Conservation (phyloP, 2,797 vertebrate species). For the Anguilla obscura region DNA sequence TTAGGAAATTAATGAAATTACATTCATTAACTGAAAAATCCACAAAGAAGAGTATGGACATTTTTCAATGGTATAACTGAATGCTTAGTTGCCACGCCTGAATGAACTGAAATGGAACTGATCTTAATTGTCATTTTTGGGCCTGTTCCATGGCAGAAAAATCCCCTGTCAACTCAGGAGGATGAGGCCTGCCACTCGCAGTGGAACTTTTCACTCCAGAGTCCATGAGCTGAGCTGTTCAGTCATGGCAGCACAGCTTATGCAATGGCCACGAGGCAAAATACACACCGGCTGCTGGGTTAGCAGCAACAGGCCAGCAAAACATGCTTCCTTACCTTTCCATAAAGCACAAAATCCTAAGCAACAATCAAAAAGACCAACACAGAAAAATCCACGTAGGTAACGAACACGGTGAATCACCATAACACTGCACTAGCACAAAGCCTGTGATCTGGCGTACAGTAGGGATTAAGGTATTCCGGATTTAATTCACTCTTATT, state of each 20-base stretch:
- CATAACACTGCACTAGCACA: neutral
- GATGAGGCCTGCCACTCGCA: neutral
- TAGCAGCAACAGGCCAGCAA: neutral
- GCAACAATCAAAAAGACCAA: neutral
- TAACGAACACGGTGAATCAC: neutral
- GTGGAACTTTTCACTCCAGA: neutral
- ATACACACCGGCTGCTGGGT: neutral
- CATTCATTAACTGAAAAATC: neutral
- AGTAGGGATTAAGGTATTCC: conserved; percentile 6
- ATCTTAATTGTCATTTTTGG: too few relatives aligned
- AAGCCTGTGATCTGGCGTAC: neutral
- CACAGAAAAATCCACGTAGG: neutral
- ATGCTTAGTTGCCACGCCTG: too few relatives aligned
- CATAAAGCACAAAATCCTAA: neutral
- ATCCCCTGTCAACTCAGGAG: neutral
- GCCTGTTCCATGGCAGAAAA: too few relatives aligned
- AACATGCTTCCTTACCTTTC: neutral
- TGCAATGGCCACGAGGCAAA: neutral
- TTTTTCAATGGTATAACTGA: too few relatives aligned
- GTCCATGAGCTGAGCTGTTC: neutral
- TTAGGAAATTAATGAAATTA: neutral
- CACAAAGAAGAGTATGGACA: too few relatives aligned
- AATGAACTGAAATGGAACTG: too few relatives aligned
- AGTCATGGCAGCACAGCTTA: neutral
- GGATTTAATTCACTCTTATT: neutral